Evolutionary conservation across 2,113 vertebrate species (phyloP), one percentile per base, ranked within the genome.

Genomic region (Sturnira hondurensis): DNA sequence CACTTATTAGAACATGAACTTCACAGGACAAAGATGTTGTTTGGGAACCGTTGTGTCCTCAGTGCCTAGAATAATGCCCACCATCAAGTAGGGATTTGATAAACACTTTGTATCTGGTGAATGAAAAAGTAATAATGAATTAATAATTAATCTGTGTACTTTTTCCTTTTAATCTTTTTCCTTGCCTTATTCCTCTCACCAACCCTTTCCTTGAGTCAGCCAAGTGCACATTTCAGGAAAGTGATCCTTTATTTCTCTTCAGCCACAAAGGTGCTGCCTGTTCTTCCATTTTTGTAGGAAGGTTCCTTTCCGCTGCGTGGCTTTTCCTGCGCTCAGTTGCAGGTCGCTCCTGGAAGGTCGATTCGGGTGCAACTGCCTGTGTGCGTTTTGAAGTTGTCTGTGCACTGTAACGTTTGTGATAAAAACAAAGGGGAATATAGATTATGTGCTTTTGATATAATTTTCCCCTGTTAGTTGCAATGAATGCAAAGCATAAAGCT

Each of bases 351-450:
- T 7, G 24, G 43, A 89, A 89, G 33, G 85, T 20, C 2, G 52
- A 54, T 0, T 54, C 5, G 19, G 1, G 19, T 54, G 52, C 17
- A 2, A 54, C 52, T 20, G 52, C 52, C 52, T 20, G 52, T 9
- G 20, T 22, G 54, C 54, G 9, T 56, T 80, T 95, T 86, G 80
- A 83, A 63, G 68, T 80, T 96, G 38, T 86, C 54, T 95, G 73
- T 89, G 78, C 6, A 56, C 20, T 78, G 6, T 73, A 93, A 56
- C 56, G 7, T 94, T 96, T 89, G 38, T 26, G 76, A 36, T 86
- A 89, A 87, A 94, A 95, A 52, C 43, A 96, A 91, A 89, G 26
- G 43, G 28, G 3, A 78, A 38, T 92, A 71, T 24, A 88, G 33
- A 86, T 65, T 63, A 58, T 1, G 54, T 81, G 22, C 41, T 43